Conservation (phyloP, 2,113 vertebrate genomes). For the Vulpes vulpes region DNA sequence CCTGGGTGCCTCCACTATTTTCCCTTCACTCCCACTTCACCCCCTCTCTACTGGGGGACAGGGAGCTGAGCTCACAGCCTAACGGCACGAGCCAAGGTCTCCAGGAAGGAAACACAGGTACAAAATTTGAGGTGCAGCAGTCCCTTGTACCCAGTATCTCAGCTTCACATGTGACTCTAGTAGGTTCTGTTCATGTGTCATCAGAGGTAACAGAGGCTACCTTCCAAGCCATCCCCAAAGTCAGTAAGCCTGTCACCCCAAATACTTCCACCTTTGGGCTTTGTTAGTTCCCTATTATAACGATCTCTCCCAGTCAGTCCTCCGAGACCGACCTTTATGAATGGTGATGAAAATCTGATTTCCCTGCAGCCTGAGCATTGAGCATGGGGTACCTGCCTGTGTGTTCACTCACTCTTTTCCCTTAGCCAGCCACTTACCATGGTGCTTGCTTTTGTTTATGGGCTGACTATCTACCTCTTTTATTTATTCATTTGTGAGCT, state of each 20-base stretch:
- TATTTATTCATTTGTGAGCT: conserved; percentile 6
- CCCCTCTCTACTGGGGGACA: not conserved
- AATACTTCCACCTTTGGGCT: not conserved
- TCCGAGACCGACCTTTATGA: not conserved
- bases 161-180: not conserved
- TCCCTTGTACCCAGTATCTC: not conserved
- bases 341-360: not conserved
- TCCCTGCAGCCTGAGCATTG: not conserved
- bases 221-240: not conserved
- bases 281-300: not conserved
- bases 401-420: not conserved
- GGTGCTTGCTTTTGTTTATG: not conserved
- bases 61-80: not conserved
- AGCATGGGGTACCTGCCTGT: too few relatives aligned
- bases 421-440: not conserved
- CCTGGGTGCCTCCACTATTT: not conserved
- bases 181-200: not conserved
- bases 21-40: not conserved
- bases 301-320: not conserved
- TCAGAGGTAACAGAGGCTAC: not conserved
- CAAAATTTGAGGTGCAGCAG: not conserved
- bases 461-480: not conserved
- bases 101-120: not conserved
- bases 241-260: not conserved
- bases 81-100: not conserved